Base-by-base conservation (phyloP, 2,113 vertebrate species). In the Larimichthys polyactis region DNA sequence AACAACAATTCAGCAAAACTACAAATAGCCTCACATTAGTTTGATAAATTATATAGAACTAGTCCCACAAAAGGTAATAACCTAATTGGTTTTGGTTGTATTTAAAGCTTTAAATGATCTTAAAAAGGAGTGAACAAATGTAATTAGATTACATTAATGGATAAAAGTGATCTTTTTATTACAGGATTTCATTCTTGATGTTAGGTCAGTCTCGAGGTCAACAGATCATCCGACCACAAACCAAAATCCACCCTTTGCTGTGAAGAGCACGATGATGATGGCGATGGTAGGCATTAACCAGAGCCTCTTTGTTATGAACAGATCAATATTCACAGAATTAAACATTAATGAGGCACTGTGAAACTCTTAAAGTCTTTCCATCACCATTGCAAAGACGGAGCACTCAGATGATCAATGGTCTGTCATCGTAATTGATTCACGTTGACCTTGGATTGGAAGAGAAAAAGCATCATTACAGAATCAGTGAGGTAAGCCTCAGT, bases 281-380 rank as follows among this genome's bases (percentile, higher is more conserved):
- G 6, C 36, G 36, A 40, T 6, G 46, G 46, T n/a, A 52, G 60
- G 20, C 51, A 62, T 87, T 90, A 77, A 89, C 79, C 49, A 67
- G 67, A 27, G 48, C 65, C 43, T 84, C 73, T 86, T 88, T 79
- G 81, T 91, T 72, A 85, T 43, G 43, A 87, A 73, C 46, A n/a
- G 83, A 90, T 87, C 85, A 49, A 91, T 91, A 52, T 19, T 48
- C 79, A 71, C 36, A 48, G 16, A 79, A 91, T 91, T 46, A 91
- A 93, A 89, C 82, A 90, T 92, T 90, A 85, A 94, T 87, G 87
- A 89, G 83, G 75, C 66, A 29, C 77, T 63, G 83, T 71, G 74
- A 87, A 87, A 79, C 86, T 90, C 78, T 87, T 90, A 75, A 85
- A 90, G 79, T 89, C 79, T 75, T 80, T 92, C 82, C 69, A 78